phyloP scores from a whole-genome alignment of 2,888 invertebrate species.

The Eilema caniola region DNA sequence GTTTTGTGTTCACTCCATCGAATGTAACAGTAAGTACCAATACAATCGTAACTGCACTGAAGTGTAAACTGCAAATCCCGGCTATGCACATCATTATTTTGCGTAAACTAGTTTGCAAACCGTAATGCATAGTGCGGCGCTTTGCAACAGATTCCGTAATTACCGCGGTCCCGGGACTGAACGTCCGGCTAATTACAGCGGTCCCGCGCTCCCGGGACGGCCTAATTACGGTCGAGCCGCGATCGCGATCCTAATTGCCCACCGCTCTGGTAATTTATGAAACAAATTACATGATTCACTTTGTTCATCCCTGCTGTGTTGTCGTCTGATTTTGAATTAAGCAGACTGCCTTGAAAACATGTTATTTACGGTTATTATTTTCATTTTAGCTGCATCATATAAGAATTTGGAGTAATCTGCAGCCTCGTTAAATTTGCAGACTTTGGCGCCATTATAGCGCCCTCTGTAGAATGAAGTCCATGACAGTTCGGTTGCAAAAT shows the following conservation, averaged over 20 bases:
- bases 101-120: conserved; percentile 34
- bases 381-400: conserved; percentile 8
- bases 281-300: conserved; percentile 49
- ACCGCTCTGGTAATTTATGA: conserved; percentile 59
- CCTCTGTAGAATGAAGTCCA: conserved; percentile 30
- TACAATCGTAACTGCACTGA: background rate
- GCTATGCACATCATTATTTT: conserved; percentile 40
- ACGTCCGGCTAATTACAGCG: conserved; percentile 56
- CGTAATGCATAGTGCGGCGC: conserved; percentile 43
- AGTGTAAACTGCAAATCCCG: conserved; percentile 1
- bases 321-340: conserved; percentile 22
- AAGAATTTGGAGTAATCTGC: conserved; percentile 1
- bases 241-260: conserved; percentile 54
- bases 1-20: background rate
- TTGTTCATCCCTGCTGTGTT: conserved; percentile 33
- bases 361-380: conserved; percentile 20
- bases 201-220: conserved; percentile 49
- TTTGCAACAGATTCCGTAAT: conserved; percentile 54
- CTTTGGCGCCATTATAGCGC: conserved; percentile 27
- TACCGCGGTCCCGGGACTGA: conserved; percentile 49
- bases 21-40: background rate
- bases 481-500: background rate
- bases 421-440: background rate
- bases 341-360: conserved; percentile 7
- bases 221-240: conserved; percentile 53